Conservation (phyloP, 2,888 invertebrate genomes). For the Orthonevra nobilis region DNA sequence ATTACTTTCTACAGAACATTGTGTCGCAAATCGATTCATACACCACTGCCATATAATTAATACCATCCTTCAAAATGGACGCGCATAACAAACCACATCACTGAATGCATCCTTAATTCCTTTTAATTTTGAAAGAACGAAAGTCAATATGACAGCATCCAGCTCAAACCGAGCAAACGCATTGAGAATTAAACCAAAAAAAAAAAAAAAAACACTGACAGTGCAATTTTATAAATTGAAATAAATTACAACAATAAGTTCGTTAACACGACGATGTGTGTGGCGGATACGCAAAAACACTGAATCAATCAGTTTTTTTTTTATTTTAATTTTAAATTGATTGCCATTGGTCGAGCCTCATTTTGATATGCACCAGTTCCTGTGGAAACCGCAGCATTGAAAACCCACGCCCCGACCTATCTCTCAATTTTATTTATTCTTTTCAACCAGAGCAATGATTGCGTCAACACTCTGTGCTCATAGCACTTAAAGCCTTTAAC, state of each 20-base stretch:
- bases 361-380: neutral
- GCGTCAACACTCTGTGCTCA: constrained; percentile 16
- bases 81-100: too few species aligned
- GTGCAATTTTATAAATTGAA: constrained; percentile 36
- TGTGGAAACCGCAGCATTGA: neutral
- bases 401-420: neutral
- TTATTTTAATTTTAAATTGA: constrained; percentile 47
- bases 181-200: too few species aligned
- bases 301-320: constrained; percentile 42
- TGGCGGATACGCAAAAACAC: constrained; percentile 8
- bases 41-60: too few species aligned
- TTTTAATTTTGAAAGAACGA: too few species aligned
- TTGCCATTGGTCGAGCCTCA: constrained; percentile 12
- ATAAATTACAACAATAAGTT: constrained; percentile 60
- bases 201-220: neutral
- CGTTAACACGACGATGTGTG: constrained; percentile 43
- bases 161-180: too few species aligned
- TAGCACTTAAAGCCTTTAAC: constrained; percentile 11
- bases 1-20: too few species aligned
- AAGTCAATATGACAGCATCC: too few species aligned
- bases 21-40: too few species aligned
- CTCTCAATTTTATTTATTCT: constrained; percentile 1
- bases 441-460: constrained; percentile 25
- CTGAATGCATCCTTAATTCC: too few species aligned
- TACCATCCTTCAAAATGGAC: too few species aligned